Evolutionary conservation across 2,888 invertebrate genomes (phyloP), one percentile per base, ranked within the genome.

Genomic region (Spodoptera exigua): DNA sequence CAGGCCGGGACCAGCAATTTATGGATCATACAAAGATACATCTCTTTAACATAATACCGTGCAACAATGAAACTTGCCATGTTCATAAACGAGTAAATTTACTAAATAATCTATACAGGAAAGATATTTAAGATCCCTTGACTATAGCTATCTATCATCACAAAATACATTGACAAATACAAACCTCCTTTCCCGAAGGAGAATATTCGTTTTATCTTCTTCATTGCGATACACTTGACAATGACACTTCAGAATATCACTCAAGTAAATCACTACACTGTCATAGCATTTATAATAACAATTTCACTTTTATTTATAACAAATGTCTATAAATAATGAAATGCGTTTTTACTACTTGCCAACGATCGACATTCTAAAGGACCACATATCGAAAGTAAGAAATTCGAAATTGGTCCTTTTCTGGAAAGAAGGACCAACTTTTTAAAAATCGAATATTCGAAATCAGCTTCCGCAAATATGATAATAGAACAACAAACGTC

Each of bases 151-250:
- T n/a, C n/a, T 36, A 16, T 17, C 16, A 14, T 16, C 2, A 40
- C 17, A 5, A 27, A 12, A 58, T 69, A 76, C 61, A 73, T 80
- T 9, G 27, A 27, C 9, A 9, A 27, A 27, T 27, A 27, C 27
- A 27, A 85, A 89, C 91, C 92, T 76, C 89, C 88, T 85, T 89
- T 93, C 36, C 92, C 89, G 44, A 83, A 78, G 0, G 91, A 90
- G 66, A 93, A 92, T 27, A 93, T 88, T 60, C 89, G 80, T 78
- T 90, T 93, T 17, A 94, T 87, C 72, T 82, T 91, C 89, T 92
- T 94, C 93, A 94, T 93, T 3, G 62, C 72, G 16, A 17, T 47
- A 61, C 59, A 52, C 44, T 52, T 48, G 54, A 60, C 63, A 75
- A 56, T 51, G 55, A 60, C 63, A 75, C 58, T 51, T 49, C 37